phyloP scores from a whole-genome alignment of 2,888 invertebrate species.

The Smittia sp. region DNA sequence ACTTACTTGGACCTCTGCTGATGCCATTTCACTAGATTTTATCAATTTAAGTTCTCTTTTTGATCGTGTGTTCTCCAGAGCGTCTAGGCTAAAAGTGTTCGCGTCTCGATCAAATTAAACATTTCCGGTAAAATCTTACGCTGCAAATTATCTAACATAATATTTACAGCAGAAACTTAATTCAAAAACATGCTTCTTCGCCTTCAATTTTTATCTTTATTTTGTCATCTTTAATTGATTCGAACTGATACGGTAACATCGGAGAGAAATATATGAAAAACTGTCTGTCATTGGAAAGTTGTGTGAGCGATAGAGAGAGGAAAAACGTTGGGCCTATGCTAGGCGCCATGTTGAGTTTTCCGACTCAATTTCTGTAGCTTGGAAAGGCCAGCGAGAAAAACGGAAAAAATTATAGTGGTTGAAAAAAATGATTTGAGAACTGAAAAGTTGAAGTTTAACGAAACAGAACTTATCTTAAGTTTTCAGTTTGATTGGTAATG shows the following conservation, averaged over 20 bases:
- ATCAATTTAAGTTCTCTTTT: neutral
- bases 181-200: no score
- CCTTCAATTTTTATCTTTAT: no score
- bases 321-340: neutral
- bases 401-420: constrained; percentile 10
- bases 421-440: neutral
- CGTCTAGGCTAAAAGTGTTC: neutral
- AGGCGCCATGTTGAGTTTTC: constrained; percentile 16
- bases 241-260: no score
- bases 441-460: neutral
- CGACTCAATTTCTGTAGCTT: neutral
- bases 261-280: no score
- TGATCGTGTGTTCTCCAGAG: no score
- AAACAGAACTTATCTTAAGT: neutral
- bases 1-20: neutral
- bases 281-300: neutral
- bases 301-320: neutral
- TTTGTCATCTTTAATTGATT: no score
- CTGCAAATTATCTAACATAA: no score
- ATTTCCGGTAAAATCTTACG: no score
- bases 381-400: constrained; percentile 14
- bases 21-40: neutral
- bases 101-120: no score
- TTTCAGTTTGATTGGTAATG: no score
- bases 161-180: no score